Base-by-base conservation (phyloP, 2,888 invertebrate species). In the Blastobasis adustella region DNA sequence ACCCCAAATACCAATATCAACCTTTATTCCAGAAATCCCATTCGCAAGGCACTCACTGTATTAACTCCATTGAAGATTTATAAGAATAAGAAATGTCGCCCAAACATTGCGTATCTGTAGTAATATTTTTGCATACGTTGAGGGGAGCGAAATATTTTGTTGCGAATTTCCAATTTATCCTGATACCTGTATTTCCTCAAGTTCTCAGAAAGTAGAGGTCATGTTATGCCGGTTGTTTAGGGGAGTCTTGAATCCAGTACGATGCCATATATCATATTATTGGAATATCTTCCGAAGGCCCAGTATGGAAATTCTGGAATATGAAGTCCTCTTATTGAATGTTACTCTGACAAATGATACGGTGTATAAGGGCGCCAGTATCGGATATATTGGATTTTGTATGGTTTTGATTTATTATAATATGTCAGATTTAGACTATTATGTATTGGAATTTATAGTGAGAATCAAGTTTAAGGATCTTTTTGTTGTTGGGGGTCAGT, bases 51-150 rank as follows among this genome's bases (percentile, higher is more conserved):
- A 78, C 80, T 79, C 67, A 74, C 67, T 74, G 76, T 82, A 86
- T 86, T 86, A 86, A 80, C 71, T 74, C 74, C 68, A 78, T 81
- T 69, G 71, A 79, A 79, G 85, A 87, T 87, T 86, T 87, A 87
- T 86, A 71, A 65, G 69, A 71, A 76, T 70, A 77, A 73, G 79
- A 82, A 78, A 73, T 70, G 69, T 72, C 64, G 60, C 62, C 72
- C 68, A 61, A 66, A 71, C 63, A 71, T 63, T 68, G 73, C 71
- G 76, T 83, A 77, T 77, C 75, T 75, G 37, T 65, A 62, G 72
- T 72, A 72, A 79, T 83, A 83, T 85, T 85, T 85, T 84, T 85
- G 82, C 85, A 84, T 85, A 85, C 74, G 79, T 74, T 69, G 62
- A 73, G 81, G 79, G 83, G 71, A 62, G 59, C 54, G 66, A 67